These are phyloP conservation scores for Thymelicus sylvestris DNA, from an alignment of 2,888 invertebrate species.

Conservation along the genomic window DNA sequence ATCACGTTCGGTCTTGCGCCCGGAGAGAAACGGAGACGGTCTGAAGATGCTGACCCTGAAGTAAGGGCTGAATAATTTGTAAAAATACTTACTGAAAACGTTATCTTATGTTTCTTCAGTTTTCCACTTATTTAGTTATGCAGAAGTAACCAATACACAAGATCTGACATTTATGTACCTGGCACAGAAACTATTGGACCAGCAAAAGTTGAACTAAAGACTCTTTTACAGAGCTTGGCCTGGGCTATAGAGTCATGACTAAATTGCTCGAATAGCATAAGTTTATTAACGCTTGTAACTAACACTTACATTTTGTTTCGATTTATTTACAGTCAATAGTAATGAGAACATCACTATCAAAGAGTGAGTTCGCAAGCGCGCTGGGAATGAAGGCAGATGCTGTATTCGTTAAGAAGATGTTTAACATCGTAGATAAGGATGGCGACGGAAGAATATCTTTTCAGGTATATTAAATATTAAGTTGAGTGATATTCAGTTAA, in stretches of 20 bases:
- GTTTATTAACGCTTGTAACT: no score
- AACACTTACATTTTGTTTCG: slow-evolving; percentile 18
- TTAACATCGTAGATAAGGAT: slow-evolving; percentile 98
- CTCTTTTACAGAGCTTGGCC: no score
- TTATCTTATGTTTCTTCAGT: no score
- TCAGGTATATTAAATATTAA: slow-evolving; percentile 82
- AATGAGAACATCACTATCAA: slow-evolving; percentile 96
- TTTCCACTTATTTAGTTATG: no score
- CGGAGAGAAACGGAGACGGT: slow-evolving; percentile 91
- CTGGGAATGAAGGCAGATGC: slow-evolving; percentile 98
- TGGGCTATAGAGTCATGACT: no score
- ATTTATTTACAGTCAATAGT: slow-evolving; percentile 88
- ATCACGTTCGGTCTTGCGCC: slow-evolving; percentile 95
- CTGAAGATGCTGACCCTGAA: slow-evolving; percentile 91
- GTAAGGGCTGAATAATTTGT: slow-evolving; percentile 59
- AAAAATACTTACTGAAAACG: not conserved
- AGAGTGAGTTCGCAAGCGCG: slow-evolving; percentile 97
- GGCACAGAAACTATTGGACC: no score
- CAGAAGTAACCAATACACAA: no score
- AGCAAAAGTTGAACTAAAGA: no score
- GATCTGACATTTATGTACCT: no score
- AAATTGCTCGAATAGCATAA: no score
- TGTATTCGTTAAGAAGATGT: slow-evolving; percentile 98
- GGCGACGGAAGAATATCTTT: slow-evolving; percentile 97
- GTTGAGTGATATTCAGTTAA: no score